Evolutionary conservation across 2,797 vertebrate species (phyloP).

Genomic region (Vultur gryphus): DNA sequence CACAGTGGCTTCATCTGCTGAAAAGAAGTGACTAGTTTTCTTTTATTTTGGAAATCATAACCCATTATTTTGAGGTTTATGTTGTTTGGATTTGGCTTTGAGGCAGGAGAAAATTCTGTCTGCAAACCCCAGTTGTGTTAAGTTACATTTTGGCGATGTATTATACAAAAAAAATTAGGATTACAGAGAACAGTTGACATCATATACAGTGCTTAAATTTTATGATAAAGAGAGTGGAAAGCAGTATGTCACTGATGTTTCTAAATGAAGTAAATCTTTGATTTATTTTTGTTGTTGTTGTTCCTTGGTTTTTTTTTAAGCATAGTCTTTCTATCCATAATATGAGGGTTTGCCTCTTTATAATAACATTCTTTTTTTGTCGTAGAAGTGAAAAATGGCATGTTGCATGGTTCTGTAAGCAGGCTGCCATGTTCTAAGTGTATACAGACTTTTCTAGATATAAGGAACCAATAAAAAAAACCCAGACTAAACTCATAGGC

Average conservation of each 20-base stretch:
- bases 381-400: neutral
- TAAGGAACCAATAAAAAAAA: conserved; percentile 23
- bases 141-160: conserved; percentile 56
- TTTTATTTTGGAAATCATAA: conserved; percentile 42
- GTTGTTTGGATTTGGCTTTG: conserved; percentile 50
- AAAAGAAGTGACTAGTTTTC: neutral
- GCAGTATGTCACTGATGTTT: conserved; percentile 3
- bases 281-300: neutral
- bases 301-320: neutral
- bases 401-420: neutral
- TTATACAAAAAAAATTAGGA: neutral
- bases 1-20: neutral
- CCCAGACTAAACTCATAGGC: conserved; percentile 9
- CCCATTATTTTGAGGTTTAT: conserved; percentile 36
- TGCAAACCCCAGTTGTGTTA: conserved; percentile 51
- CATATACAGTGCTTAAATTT: neutral
- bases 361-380: neutral
- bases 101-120: conserved; percentile 34
- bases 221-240: conserved; percentile 28
- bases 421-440: neutral
- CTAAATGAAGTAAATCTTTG: neutral
- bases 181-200: conserved; percentile 35
- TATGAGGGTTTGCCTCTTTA: neutral
- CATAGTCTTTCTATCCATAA: neutral
- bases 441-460: conserved; percentile 20